Evolutionary conservation across 2,888 invertebrate genomes (phyloP), one percentile per base, ranked within the genome.

Genomic region (Eulithis testata): DNA sequence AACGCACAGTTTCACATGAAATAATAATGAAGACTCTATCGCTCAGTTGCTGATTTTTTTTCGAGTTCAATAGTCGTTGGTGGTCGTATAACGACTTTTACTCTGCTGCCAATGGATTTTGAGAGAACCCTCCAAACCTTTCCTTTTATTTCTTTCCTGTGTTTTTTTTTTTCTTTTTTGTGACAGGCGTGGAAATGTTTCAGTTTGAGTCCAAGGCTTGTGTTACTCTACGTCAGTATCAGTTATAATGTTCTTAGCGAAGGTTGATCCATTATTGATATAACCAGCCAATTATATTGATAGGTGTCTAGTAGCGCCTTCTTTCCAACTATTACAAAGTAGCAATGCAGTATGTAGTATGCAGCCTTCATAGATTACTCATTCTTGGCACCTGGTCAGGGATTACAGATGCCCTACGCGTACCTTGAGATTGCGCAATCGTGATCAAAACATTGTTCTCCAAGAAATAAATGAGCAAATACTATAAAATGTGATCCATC

Each of bases 381-480:
- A 60, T 40, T 52, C 60, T 60, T 65, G 60, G 60, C 65, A 65
- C 47, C 60, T 60, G 57, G 60, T 65, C 60, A 60, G 56, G 60
- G 47, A 60, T 65, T 60, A 65, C 60, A 65, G 65, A 65, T 60
- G 60, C 60, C 60, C 60, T 56, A 49, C 8, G 60, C 54, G 53
- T 56, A 52, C 60, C 65, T 65, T 60, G 45, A 65, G 60, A 65
- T 60, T 60, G 27, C 54, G 51, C 31, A 60, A 52, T 65, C 65
- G 65, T 65, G 65, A 65, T 55, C 65, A 47, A 12, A 57, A 57
- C 65, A 65, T 60, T 65, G 58, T 54, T 53, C 58, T 54, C 47
- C 43, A 7, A 58, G 65, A 55, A 62, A 53, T 57, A 43, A 44
- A 56, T 62, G 4, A 40, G 14, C 12, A 12, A 53, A 40, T 64